Conservation (phyloP, 2,113 vertebrate species). For the Xiphophorus maculatus region DNA sequence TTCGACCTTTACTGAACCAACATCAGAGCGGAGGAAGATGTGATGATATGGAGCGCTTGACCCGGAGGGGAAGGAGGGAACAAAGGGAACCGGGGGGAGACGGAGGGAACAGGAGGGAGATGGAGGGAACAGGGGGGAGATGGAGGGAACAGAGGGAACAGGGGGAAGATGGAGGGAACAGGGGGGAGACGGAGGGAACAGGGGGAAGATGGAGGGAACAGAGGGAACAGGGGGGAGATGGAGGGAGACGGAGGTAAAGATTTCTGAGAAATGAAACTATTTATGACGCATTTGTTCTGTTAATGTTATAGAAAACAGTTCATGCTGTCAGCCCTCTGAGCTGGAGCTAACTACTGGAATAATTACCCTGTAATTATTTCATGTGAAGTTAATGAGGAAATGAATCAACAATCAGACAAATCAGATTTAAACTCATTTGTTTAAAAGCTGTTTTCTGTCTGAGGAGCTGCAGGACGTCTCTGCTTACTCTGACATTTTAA, state of each 20-base stretch:
- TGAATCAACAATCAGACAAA: background rate
- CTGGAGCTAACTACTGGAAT: background rate
- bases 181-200: too few species aligned
- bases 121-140: background rate
- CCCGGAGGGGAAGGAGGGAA: constrained; percentile 21
- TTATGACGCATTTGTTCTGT: background rate
- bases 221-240: too few species aligned
- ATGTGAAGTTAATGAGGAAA: constrained; percentile 7
- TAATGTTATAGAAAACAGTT: background rate
- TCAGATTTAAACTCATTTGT: background rate
- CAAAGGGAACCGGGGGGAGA: background rate
- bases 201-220: too few species aligned
- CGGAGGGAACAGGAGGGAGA: constrained; percentile 1
- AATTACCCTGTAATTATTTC: background rate
- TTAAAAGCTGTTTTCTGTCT: background rate
- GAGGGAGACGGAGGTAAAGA: too few species aligned
- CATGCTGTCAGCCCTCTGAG: background rate
- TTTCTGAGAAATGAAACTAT: background rate
- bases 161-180: too few species aligned
- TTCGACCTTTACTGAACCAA: constrained; percentile 44
- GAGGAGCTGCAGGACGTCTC: background rate
- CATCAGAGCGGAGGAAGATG: constrained; percentile 41
- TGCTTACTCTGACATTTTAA: constrained; percentile 2
- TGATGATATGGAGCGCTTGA: constrained; percentile 38
- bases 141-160: background rate